Evolutionary conservation across 2,113 vertebrate species (phyloP).

Genomic region (Periophthalmus modestus): DNA sequence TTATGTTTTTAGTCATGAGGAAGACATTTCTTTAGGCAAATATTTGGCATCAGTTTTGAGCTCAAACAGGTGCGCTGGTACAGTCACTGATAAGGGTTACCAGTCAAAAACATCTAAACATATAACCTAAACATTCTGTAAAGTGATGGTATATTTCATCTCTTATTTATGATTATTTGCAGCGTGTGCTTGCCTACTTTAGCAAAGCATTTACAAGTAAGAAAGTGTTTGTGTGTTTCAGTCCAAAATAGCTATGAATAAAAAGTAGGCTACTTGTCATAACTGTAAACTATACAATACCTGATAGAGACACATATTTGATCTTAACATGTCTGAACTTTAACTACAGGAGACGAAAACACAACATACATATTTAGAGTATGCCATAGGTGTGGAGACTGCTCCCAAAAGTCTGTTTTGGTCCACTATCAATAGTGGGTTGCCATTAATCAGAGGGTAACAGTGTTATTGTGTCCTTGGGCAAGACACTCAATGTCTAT

Average conservation of each 20-base stretch:
- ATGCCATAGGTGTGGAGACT: too few species aligned
- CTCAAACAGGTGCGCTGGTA: slow-evolving; percentile 18
- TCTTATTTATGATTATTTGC: not conserved
- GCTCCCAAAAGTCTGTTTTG: not conserved
- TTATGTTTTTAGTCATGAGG: slow-evolving; percentile 31
- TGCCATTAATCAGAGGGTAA: too few species aligned
- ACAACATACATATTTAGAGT: too few species aligned
- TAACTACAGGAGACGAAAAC: not conserved
- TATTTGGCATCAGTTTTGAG: slow-evolving; percentile 25
- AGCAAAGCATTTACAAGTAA: too few species aligned
- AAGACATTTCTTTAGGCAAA: slow-evolving; percentile 19
- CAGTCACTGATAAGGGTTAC: slow-evolving; percentile 13
- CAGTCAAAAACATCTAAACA: slow-evolving; percentile 6
- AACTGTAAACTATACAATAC: not conserved
- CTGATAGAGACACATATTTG: not conserved
- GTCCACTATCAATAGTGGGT: not conserved
- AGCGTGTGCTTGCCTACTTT: too few species aligned
- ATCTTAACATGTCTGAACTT: not conserved
- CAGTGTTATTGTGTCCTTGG: not conserved
- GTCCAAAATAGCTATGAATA: not conserved
- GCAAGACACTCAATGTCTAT: not conserved
- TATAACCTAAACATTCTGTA: not conserved
- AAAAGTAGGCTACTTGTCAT: not conserved
- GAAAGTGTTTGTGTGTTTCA: too few species aligned
- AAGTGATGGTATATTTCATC: not conserved